A percentile compares a stretch with the other conserved stretches of the same genome.
Conservation (phyloP, 2,888 invertebrate species). For the Copidosoma aretas region DNA sequence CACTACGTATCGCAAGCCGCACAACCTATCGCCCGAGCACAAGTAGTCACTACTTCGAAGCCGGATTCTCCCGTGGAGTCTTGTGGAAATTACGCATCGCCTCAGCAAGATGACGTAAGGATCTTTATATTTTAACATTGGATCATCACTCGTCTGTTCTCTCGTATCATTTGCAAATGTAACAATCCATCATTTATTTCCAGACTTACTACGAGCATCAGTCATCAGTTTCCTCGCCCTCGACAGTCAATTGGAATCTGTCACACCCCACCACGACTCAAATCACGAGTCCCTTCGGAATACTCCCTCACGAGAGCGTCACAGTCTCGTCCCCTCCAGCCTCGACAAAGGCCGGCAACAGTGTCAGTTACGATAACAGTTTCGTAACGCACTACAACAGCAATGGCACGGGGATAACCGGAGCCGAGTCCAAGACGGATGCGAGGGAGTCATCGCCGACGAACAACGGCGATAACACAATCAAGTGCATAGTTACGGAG, state of each 20-base stretch:
- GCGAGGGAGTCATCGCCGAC: constrained; percentile 60
- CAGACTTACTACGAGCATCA: constrained; percentile 74
- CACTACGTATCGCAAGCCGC: constrained; percentile 77
- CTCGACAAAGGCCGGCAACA: constrained; percentile 63
- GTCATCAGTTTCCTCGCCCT: constrained; percentile 55
- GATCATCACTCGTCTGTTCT: too few relatives aligned
- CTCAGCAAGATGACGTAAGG: constrained; percentile 61
- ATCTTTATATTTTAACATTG: constrained; percentile 6
- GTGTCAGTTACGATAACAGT: constrained; percentile 69
- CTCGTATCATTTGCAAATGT: neutral
- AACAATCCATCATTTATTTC: constrained; percentile 30
- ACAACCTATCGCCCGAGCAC: constrained; percentile 68
- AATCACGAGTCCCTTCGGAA: constrained; percentile 77
- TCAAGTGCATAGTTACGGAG: constrained; percentile 32
- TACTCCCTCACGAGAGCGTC: constrained; percentile 80
- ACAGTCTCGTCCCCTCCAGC: constrained; percentile 70
- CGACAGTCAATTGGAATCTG: constrained; percentile 32
- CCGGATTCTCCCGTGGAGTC: constrained; percentile 65
- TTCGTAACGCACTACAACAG: constrained; percentile 76
- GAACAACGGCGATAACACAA: constrained; percentile 61
- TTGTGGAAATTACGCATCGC: constrained; percentile 69
- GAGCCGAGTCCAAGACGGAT: constrained; percentile 51
- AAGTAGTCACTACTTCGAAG: constrained; percentile 56
- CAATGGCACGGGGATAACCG: constrained; percentile 66
- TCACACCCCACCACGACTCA: constrained; percentile 61